Evolutionary conservation across 2,888 invertebrate genomes (phyloP).

Genomic region (Azorinus chamasolen): DNA sequence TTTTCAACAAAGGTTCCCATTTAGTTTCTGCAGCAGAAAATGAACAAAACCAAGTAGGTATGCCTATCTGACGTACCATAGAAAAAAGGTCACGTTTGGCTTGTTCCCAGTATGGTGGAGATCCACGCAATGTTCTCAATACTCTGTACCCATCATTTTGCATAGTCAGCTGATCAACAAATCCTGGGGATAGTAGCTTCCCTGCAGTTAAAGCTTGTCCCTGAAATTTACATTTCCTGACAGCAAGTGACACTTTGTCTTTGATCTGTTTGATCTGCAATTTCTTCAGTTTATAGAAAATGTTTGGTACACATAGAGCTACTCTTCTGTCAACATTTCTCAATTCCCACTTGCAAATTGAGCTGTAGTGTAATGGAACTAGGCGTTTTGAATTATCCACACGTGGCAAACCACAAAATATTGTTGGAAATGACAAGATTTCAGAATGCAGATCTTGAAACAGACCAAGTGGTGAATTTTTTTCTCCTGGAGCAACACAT

Average conservation of each 20-base stretch:
- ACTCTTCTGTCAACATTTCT: constrained; percentile 38
- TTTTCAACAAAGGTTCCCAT: too few relatives aligned
- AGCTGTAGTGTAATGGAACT: constrained; percentile 14
- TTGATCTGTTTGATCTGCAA: constrained; percentile 40
- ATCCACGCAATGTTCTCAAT: too few relatives aligned
- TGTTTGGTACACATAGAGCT: constrained; percentile 33
- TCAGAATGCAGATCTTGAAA: constrained; percentile 33
- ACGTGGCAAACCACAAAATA: constrained; percentile 30
- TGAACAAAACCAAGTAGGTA: too few relatives aligned
- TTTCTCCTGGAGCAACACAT: constrained; percentile 28
- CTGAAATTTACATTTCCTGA: constrained; percentile 43
- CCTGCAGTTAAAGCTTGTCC: constrained; percentile 34
- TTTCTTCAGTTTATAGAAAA: constrained; percentile 46
- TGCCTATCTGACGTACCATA: too few relatives aligned
- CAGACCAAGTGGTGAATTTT: constrained; percentile 15
- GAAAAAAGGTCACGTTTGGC: too few relatives aligned
- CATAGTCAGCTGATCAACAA: too few relatives aligned
- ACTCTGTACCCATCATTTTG: too few relatives aligned
- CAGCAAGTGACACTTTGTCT: constrained; percentile 29
- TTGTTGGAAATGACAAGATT: constrained; percentile 26
- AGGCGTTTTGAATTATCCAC: neutral
- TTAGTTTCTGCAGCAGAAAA: too few relatives aligned
- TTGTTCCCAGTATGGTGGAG: too few relatives aligned
- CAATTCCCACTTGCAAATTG: constrained; percentile 38
- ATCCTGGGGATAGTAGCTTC: constrained; percentile 17